Evolutionary conservation across 2,888 invertebrate genomes (phyloP).

Genomic region (Chrysomela aeneicollis): DNA sequence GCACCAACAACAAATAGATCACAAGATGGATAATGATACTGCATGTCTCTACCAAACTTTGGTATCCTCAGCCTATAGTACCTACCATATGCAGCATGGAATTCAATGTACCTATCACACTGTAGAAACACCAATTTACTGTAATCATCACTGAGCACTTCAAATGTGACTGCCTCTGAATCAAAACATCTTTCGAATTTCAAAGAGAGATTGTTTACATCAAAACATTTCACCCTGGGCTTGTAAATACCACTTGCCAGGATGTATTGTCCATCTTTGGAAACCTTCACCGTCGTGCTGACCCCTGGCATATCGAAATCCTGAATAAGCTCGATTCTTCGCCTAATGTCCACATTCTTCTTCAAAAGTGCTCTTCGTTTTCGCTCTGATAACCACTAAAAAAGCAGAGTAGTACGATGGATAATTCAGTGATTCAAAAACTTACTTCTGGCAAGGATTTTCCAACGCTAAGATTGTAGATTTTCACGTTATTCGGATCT

Average conservation of each 20-base stretch:
- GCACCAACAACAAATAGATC: conserved; percentile 93
- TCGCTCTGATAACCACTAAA: conserved; percentile 86
- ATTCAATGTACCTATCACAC: conserved; percentile 91
- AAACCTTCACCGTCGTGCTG: conserved; percentile 83
- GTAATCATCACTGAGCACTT: conserved; percentile 93
- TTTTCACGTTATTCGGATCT: conserved; percentile 94
- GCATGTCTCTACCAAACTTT: conserved; percentile 92
- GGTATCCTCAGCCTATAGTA: conserved; percentile 93
- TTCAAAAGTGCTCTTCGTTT: conserved; percentile 83
- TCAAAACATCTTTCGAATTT: conserved; percentile 99
- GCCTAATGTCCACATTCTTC: conserved; percentile 88
- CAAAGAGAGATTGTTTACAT: conserved; percentile 92
- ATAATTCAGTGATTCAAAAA: conserved; percentile 41
- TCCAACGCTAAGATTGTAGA: conserved; percentile 96
- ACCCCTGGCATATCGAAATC: conserved; percentile 99
- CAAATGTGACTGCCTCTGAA: conserved; percentile 94
- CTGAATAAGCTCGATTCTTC: conserved; percentile 95
- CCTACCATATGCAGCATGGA: conserved; percentile 93
- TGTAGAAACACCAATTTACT: conserved; percentile 93
- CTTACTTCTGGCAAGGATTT: conserved; percentile 96
- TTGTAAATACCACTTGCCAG: conserved; percentile 95
- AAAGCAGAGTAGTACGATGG: conserved; percentile 42
- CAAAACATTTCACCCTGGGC: conserved; percentile 94
- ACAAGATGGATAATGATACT: conserved; percentile 87
- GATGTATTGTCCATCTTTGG: conserved; percentile 92